Evolutionary conservation across 2,888 invertebrate genomes (phyloP).

Genomic region (Microctonus hyperodae): DNA sequence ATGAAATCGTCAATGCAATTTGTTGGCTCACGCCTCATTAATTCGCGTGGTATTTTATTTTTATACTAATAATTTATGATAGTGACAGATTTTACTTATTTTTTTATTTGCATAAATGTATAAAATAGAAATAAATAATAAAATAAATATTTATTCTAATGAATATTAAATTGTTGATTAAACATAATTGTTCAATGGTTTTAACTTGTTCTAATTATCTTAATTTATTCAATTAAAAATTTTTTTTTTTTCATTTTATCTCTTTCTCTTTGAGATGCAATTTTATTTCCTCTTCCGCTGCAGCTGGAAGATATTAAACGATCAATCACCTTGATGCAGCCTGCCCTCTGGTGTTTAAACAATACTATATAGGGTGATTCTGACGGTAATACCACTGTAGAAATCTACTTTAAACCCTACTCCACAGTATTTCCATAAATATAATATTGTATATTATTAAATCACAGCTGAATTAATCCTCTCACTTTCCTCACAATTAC

Average conservation of each 20-base stretch:
- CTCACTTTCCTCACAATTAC: no score
- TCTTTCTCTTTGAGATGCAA: not conserved
- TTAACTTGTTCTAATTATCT: no score
- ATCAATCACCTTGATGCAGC: not conserved
- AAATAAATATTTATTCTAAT: not conserved
- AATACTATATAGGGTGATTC: not conserved
- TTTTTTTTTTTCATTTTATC: not conserved
- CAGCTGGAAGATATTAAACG: not conserved
- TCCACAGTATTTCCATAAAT: no score
- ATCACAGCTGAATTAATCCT: no score
- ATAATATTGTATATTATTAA: no score
- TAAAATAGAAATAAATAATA: not conserved
- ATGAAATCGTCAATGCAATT: conserved; percentile 25
- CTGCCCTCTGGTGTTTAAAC: not conserved
- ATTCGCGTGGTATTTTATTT: conserved; percentile 30
- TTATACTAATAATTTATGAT: no score
- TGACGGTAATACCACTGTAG: not conserved
- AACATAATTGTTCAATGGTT: no score
- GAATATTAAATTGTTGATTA: no score
- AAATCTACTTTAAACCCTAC: not conserved
- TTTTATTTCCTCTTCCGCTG: not conserved
- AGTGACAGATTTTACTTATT: no score
- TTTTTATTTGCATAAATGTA: no score
- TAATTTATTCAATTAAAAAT: no score
- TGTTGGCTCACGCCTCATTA: conserved; percentile 37